Base-by-base conservation (phyloP, 1,140 invertebrate species). In the Holotrichia oblita region DNA sequence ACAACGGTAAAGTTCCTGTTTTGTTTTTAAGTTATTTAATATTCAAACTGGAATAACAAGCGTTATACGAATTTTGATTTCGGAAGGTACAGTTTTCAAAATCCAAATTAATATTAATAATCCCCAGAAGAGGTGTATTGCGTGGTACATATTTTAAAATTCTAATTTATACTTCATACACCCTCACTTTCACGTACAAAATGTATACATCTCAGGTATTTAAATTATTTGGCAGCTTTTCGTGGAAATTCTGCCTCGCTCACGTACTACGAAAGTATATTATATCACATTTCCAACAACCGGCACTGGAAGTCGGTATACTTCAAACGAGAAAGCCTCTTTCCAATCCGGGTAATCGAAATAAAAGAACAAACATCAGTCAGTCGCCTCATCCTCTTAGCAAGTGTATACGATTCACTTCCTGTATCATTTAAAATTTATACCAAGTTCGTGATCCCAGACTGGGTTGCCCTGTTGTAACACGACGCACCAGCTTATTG, bases 351-450 rank as follows among this genome's bases (percentile, higher is more conserved):
- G 14, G 22, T 10, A 6, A 10, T 69, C 61, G 61, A 69, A 69
- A 69, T 69, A 69, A 69, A 69, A 27, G 61, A 27, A 69, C 61
- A 69, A 22, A 22, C 61, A 64, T 17, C 17, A 64, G 17, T 6
- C n/a, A 17, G 10, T 48, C 3, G 20, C 20, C 59, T 22, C 59
- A 69, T 69, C 27, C 27, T 20, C 22, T 14, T 34, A 27, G 14
- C 61, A 14, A 55, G 48, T 6, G 61, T 20, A 22, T 27, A 27
- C 61, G 59, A n/a, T 64, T 7, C 59, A 22, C 20, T 64, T 64
- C 20, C 59, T 22, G 6, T 34, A 22, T 69, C 61, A 27, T 69
- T 69, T 20, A 69, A 69, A 69, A 69, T 69, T 69, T 69, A 69
- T 69, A 69, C 22, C 22, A 3, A 22, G 22, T 34, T 34, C 22